Evolutionary conservation across 2,113 vertebrate genomes (phyloP), one percentile per base, ranked within the genome.

Genomic region (Leucoraja erinaceus): DNA sequence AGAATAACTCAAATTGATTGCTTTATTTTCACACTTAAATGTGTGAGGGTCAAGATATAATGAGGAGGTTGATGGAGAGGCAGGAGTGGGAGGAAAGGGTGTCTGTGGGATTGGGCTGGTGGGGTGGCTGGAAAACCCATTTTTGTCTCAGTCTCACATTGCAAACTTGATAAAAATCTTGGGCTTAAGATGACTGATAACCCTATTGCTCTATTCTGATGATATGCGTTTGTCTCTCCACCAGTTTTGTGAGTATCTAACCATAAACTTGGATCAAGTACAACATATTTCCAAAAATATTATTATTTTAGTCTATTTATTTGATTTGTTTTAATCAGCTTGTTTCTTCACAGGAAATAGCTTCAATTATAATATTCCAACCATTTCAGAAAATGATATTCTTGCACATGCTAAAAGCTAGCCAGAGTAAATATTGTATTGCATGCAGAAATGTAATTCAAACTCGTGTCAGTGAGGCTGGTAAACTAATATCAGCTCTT

Each of bases 361-460:
- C 83, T 88, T 31, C 4, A 88, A 88, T 88, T 31, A 63, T 16
- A 16, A 63, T 63, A 63, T 31, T 88, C 63, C 59, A n/a, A n/a
- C 59, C 83, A 88, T 88, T 88, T 18, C 28, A 63, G 59, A 88
- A 88, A 63, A 88, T 61, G 81, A 84, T 88, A 88, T 88, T 25
- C 14, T 63, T 88, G 4, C n/a, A 11, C 31, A 61, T n/a, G 59
- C 59, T 0, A 63, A 66, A 88, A 5, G n/a, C 28, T 63, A 63
- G 59, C 83, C 83, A 63, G 59, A 31, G n/a, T 31, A 88, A 88
- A 88, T 31, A 88, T 63, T 18, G 10, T 31, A 31, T 14, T 31
- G 59, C n/a, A 63, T 16, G 56, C 14, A 88, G 28, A 61, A 84
- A 25, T 61, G 25, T 88, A 88, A n/a, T 88, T 28, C 61, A 88